phyloP scores from a whole-genome alignment of 2,888 invertebrate species.

The Synanthedon vespiformis region DNA sequence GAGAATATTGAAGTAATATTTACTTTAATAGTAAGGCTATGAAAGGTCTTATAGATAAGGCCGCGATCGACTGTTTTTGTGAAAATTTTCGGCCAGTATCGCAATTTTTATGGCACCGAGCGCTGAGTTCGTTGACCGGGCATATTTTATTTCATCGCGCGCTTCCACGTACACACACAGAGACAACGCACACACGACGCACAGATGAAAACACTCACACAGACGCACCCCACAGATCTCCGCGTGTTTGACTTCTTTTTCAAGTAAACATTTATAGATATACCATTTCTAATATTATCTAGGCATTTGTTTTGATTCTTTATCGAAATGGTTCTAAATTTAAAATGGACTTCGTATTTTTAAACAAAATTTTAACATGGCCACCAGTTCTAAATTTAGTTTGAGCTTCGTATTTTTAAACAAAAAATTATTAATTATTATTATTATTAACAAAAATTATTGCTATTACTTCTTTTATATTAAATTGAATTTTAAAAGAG shows the following conservation, averaged over 20 bases:
- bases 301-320: constrained; percentile 36
- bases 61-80: constrained; percentile 35
- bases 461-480: too few relatives aligned
- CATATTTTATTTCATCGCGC: constrained; percentile 72
- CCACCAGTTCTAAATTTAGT: too few relatives aligned
- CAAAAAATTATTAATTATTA: too few relatives aligned
- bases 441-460: too few relatives aligned
- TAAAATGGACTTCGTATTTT: too few relatives aligned
- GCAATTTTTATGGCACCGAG: constrained; percentile 69
- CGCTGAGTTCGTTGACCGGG: constrained; percentile 66
- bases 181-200: constrained; percentile 43
- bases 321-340: constrained; percentile 3
- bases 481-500: too few relatives aligned
- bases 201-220: constrained; percentile 28
- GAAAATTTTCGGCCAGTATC: constrained; percentile 64
- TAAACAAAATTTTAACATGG: too few relatives aligned
- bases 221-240: constrained; percentile 39
- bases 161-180: constrained; percentile 66
- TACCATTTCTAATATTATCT: constrained; percentile 14
- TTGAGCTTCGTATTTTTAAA: too few relatives aligned
- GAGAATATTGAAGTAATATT: neutral
- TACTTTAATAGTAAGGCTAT: neutral
- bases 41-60: constrained; percentile 10
- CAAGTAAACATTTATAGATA: constrained; percentile 42
- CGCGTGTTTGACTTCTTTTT: constrained; percentile 55